phyloP scores from a whole-genome alignment of 2,888 invertebrate genomes.

The Aphodius sticticus region DNA sequence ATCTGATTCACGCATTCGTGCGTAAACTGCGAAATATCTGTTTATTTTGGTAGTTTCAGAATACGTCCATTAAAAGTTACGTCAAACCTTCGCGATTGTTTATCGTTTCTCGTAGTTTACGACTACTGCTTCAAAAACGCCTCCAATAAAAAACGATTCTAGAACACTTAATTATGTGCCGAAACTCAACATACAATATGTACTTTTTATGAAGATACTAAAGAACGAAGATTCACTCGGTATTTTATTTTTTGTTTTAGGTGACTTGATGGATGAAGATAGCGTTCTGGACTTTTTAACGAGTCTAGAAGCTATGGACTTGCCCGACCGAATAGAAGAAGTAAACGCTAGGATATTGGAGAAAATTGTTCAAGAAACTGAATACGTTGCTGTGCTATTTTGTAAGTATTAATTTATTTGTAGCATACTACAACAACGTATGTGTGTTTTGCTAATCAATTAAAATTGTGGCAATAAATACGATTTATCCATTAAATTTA shows the following conservation, averaged over 20 bases:
- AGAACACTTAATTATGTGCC: neutral
- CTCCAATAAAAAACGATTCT: neutral
- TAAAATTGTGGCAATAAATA: conserved; percentile 18
- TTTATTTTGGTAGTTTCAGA: neutral
- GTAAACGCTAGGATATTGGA: conserved; percentile 89
- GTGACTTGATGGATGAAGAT: conserved; percentile 95
- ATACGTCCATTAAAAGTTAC: neutral
- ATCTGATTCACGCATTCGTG: neutral
- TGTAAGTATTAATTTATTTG: conserved; percentile 75
- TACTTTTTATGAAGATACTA: neutral
- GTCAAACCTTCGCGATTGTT: neutral
- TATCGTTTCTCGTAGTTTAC: neutral
- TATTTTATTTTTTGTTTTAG: conserved; percentile 57
- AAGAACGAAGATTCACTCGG: neutral
- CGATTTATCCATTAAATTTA: neutral
- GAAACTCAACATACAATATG: neutral
- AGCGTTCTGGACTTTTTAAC: conserved; percentile 92
- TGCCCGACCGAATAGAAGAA: conserved; percentile 95
- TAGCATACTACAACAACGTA: neutral
- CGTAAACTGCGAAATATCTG: neutral
- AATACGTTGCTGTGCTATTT: conserved; percentile 91
- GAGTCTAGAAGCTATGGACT: conserved; percentile 93
- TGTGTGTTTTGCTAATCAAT: conserved; percentile 10
- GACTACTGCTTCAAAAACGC: neutral
- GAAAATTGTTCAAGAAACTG: conserved; percentile 91